Evolutionary conservation across 1,140 invertebrate genomes (phyloP).

Genomic region (Ceratosolen fusciceps): DNA sequence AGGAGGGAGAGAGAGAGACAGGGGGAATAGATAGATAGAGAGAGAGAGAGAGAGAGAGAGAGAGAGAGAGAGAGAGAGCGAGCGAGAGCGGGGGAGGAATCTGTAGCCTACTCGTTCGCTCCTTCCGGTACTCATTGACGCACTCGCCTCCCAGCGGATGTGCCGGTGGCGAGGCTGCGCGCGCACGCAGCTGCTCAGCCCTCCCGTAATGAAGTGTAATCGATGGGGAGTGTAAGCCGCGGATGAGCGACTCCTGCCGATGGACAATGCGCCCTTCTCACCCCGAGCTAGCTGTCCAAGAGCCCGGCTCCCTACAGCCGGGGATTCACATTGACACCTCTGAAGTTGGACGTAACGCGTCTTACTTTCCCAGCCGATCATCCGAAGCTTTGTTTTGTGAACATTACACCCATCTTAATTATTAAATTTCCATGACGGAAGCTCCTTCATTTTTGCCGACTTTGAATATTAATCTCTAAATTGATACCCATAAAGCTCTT

Average conservation of each 20-base stretch:
- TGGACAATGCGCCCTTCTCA: too few relatives aligned
- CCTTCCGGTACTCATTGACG: constrained; percentile 38
- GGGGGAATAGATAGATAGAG: too few relatives aligned
- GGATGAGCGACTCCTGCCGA: constrained; percentile 19
- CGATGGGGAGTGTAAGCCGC: constrained; percentile 39
- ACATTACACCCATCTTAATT: too few relatives aligned
- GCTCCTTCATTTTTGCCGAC: too few relatives aligned
- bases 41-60: too few relatives aligned
- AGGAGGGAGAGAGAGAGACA: too few relatives aligned
- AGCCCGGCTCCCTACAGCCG: not conserved
- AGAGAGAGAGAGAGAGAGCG: too few relatives aligned
- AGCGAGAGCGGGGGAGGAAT: too few relatives aligned
- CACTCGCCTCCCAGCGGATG: not conserved
- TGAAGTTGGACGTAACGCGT: not conserved
- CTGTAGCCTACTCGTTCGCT: not conserved
- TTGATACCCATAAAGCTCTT: too few relatives aligned
- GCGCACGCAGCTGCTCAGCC: not conserved
- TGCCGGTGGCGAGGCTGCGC: not conserved
- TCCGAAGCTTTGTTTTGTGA: not conserved
- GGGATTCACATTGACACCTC: not conserved
- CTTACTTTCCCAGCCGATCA: not conserved
- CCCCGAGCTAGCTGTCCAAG: too few relatives aligned
- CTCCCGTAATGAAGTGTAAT: constrained; percentile 45
- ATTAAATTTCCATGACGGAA: too few relatives aligned
- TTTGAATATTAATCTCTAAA: too few relatives aligned